phyloP scores from a whole-genome alignment of 2,113 vertebrate species.

The Balaeniceps rex region DNA sequence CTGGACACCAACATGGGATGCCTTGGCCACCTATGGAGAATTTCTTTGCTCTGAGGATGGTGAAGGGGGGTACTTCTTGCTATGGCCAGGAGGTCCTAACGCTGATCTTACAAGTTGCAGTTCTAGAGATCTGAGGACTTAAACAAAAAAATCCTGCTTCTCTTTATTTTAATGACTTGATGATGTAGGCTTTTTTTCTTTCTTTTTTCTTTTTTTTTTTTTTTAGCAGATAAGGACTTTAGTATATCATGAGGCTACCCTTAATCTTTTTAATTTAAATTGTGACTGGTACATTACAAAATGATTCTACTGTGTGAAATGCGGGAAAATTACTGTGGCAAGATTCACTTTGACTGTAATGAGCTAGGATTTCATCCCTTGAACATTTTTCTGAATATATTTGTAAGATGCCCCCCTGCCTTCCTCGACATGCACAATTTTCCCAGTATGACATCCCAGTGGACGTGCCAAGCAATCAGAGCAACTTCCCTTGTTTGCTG shows the following conservation, averaged over 20 bases:
- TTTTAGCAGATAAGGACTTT: background rate
- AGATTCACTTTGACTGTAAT: background rate
- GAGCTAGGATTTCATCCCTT: background rate
- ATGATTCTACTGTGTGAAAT: background rate
- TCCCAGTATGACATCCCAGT: background rate
- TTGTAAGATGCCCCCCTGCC: background rate
- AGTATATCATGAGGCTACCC: background rate
- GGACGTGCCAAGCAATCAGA: background rate
- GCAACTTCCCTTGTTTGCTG: background rate
- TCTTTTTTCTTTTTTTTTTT: background rate
- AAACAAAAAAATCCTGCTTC: background rate
- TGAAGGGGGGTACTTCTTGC: background rate
- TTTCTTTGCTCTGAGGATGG: background rate
- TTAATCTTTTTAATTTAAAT: slow-evolving; percentile 26
- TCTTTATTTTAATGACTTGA: background rate
- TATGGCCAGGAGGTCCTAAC: background rate
- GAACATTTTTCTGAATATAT: background rate
- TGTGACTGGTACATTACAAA: background rate
- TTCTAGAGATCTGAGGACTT: background rate
- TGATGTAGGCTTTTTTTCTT: background rate
- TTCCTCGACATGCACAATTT: fast-evolving
- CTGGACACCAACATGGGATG: background rate
- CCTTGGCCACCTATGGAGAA: background rate
- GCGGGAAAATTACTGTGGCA: background rate
- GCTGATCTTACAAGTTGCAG: background rate